These are phyloP conservation scores for Eleutherodactylus coqui DNA, from an alignment of 2,797 vertebrate species.

Conservation along the genomic window DNA sequence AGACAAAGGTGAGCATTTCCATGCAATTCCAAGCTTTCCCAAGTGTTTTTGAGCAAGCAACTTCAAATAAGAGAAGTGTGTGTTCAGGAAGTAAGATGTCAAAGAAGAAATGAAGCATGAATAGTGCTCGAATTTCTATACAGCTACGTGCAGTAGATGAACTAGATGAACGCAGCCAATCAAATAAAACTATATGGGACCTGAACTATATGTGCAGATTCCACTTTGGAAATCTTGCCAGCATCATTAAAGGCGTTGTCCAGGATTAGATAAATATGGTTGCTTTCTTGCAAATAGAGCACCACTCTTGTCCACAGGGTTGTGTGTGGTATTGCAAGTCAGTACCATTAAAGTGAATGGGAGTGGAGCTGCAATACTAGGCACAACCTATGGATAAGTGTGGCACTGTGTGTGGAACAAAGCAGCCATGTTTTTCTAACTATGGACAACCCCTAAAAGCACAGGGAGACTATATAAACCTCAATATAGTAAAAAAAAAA, in stretches of 20 bases:
- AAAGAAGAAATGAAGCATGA: conserved; percentile 52
- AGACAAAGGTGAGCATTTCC: conserved; percentile 10
- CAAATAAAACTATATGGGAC: not conserved
- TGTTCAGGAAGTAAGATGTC: conserved; percentile 55
- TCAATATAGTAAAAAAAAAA: not conserved
- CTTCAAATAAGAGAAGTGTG: conserved; percentile 52
- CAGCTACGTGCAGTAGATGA: not conserved
- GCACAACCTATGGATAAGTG: too few species aligned
- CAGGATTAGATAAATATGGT: too few species aligned
- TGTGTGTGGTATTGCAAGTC: too few species aligned
- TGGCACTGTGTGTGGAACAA: too few species aligned
- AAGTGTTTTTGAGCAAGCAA: conserved; percentile 38
- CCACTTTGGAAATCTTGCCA: not conserved
- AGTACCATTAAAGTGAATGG: too few species aligned
- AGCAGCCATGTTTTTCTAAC: too few species aligned
- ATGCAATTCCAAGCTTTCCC: conserved; percentile 31
- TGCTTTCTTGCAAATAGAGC: too few species aligned
- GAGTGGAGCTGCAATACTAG: too few species aligned
- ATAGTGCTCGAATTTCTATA: not conserved
- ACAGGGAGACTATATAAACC: not conserved
- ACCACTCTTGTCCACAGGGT: too few species aligned
- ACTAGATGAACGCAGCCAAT: conserved; percentile 5
- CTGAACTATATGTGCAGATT: not conserved
- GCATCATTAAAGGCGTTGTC: too few species aligned
- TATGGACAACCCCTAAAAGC: too few species aligned